phyloP scores from a whole-genome alignment of 2,888 invertebrate genomes.

The Synanthedon formicaeformis region DNA sequence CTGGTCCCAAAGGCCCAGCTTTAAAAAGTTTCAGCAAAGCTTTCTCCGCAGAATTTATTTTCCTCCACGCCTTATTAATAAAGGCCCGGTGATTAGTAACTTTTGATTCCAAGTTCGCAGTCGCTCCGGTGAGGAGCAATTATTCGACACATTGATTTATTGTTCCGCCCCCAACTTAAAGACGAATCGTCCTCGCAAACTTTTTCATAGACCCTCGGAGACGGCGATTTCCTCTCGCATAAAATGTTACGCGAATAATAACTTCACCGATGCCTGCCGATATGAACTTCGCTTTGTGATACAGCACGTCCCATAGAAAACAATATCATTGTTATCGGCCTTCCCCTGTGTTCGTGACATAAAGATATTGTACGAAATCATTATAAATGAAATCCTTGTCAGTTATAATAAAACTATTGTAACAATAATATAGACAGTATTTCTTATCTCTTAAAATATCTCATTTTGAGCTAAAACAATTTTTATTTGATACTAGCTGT shows the following conservation, averaged over 20 bases:
- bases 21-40: conserved; percentile 5
- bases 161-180: conserved; percentile 42
- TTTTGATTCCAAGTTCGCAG: conserved; percentile 50
- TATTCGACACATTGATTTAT: conserved; percentile 69
- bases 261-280: conserved; percentile 33
- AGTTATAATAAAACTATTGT: too few species aligned
- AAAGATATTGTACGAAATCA: neutral
- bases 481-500: too few species aligned
- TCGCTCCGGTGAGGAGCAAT: conserved; percentile 53
- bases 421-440: too few species aligned
- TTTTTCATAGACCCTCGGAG: conserved; percentile 25
- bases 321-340: too few species aligned
- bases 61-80: conserved; percentile 45
- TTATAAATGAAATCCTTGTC: too few species aligned
- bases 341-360: neutral
- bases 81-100: conserved; percentile 60
- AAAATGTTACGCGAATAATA: conserved; percentile 46
- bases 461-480: too few species aligned
- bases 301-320: conserved; percentile 29
- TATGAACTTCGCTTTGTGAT: conserved; percentile 41
- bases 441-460: too few species aligned
- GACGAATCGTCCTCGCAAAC: conserved; percentile 30
- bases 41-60: conserved; percentile 7
- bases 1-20: conserved; percentile 5
- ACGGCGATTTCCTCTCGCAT: conserved; percentile 34